Evolutionary conservation across 2,797 vertebrate genomes (phyloP), one percentile per base, ranked within the genome.

Genomic region (Anolis apletophallus): DNA sequence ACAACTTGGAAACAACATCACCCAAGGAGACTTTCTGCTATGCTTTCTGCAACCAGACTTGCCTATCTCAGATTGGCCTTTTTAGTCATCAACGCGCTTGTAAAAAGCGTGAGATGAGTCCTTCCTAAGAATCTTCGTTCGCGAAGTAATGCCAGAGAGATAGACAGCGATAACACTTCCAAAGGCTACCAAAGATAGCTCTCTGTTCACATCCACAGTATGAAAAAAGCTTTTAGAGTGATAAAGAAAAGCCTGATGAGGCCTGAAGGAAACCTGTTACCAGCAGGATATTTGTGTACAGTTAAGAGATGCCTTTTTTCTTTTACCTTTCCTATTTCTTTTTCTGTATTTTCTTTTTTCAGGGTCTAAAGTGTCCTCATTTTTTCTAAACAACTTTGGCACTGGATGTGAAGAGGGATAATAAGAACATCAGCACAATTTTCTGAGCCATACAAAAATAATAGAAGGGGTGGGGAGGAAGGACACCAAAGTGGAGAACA

Each of bases 361-460:
- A 29, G 61, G 71, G 34, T 23, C 55, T 73, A 14, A 85, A 85
- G 81, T 29, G 81, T 23, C 32, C 4, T 87, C 72, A 0, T 73
- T 3, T 80, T 69, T 83, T 87, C 81, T 80, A 72, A 88, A 84
- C 7, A 89, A 81, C 17, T 88, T 73, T 64, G 77, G 29, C 78
- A 75, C 67, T 80, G 40, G 1, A 29, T 78, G 36, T 59, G 83
- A 9, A 80, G 55, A 89, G 2, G 2, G 55, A 17, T 84, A 86
- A 84, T 23, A 83, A 85, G 34, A 86, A 73, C 68, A 77, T 10
- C 54, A 74, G 64, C 71, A 26, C 40, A 86, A 52, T 86, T 87
- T 32, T 1, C 16, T 86, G 84, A 86, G 86, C 14, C 87, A 54
- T 3, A 2, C n/a, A 81, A 21, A 23, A 54, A 1, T 2, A 50